phyloP scores from a whole-genome alignment of 2,113 vertebrate genomes.

The Rousettus leschenaultii region DNA sequence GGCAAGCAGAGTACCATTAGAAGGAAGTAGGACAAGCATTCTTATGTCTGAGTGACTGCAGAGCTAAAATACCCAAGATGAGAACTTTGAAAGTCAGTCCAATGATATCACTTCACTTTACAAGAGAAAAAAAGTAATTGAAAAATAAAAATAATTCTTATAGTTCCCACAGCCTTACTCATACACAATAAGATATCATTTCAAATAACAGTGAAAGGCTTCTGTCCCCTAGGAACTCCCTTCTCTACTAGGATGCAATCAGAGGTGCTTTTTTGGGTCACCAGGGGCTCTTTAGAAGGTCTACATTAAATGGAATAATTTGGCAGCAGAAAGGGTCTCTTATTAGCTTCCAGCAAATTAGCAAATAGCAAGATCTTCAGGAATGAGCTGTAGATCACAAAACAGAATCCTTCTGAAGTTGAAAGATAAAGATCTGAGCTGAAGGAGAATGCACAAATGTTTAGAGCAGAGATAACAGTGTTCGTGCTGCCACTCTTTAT shows the following conservation, averaged over 20 bases:
- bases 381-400: background rate
- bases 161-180: background rate
- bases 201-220: background rate
- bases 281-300: background rate
- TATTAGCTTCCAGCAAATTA: background rate
- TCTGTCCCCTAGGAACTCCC: background rate
- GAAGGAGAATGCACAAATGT: background rate
- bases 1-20: background rate
- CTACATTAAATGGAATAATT: background rate
- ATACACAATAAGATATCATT: background rate
- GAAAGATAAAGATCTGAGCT: background rate
- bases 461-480: background rate
- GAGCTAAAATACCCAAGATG: background rate
- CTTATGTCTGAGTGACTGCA: background rate
- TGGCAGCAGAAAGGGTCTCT: background rate
- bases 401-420: background rate
- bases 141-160: background rate
- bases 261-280: background rate
- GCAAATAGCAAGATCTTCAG: background rate
- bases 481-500: background rate
- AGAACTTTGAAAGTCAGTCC: background rate
- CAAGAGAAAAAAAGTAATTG: background rate
- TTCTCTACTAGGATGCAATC: background rate
- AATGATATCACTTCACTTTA: background rate
- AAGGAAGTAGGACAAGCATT: background rate